These are phyloP conservation scores for Cepphus grylle DNA, from an alignment of 2,113 vertebrate species.

Conservation along the genomic window DNA sequence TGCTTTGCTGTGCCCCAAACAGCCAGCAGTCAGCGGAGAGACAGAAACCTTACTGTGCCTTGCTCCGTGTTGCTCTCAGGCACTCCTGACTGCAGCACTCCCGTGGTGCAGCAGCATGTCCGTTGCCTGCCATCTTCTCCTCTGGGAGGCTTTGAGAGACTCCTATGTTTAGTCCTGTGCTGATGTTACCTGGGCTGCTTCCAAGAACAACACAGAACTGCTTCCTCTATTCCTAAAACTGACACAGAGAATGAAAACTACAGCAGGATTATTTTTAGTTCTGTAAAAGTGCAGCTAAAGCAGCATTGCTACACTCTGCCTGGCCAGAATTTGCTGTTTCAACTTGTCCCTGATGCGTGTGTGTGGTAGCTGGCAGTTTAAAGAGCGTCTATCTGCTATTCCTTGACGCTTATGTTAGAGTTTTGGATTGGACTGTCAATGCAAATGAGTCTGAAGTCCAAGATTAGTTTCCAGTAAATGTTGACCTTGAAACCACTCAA, in stretches of 20 bases:
- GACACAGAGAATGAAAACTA: conserved; percentile 35
- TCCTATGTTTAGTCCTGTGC: conserved; percentile 17
- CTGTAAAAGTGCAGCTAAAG: conserved; percentile 11
- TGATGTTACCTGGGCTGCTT: conserved; percentile 57
- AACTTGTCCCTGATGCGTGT: not conserved
- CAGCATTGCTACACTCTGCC: not conserved
- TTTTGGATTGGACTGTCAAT: not conserved
- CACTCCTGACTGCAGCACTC: not conserved
- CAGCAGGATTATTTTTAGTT: conserved; percentile 64
- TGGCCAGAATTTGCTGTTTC: conserved; percentile 12
- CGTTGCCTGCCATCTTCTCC: conserved; percentile 1
- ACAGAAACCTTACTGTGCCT: not conserved
- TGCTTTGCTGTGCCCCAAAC: not conserved
- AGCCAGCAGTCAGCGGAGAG: not conserved
- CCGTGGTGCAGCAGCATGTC: not conserved
- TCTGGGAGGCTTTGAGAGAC: conserved; percentile 14
- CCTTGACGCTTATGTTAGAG: not conserved
- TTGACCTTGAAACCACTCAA: not conserved
- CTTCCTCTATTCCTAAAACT: conserved; percentile 52
- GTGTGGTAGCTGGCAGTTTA: not conserved
- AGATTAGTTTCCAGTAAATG: not conserved
- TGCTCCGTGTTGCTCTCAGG: not conserved
- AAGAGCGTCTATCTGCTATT: not conserved
- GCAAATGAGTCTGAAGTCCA: not conserved
- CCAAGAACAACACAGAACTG: conserved; percentile 27